A percentile compares a stretch with the other conserved stretches of the same genome.
Evolutionary conservation across 2,888 invertebrate species (phyloP).

Genomic region (Steromphala cineraria): DNA sequence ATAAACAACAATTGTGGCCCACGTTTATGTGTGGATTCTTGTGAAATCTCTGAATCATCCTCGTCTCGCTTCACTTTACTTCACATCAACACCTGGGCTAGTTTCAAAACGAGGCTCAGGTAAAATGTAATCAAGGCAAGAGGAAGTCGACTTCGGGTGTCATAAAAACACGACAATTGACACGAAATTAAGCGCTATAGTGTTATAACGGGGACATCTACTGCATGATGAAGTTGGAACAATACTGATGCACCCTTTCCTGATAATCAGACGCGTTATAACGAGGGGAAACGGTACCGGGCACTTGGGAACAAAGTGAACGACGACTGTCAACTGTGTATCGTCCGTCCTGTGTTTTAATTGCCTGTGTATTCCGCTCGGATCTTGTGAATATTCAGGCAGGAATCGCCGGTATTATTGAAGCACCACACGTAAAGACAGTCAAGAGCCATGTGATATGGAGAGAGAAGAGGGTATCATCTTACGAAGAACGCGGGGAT

Average conservation of each 20-base stretch:
- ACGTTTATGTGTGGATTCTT: too few relatives aligned
- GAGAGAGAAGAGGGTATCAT: neutral
- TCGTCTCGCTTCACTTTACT: neutral
- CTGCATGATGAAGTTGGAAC: neutral
- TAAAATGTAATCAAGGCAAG: conserved; percentile 1
- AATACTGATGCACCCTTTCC: neutral
- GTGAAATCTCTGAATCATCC: neutral
- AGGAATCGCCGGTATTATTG: neutral
- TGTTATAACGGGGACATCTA: neutral
- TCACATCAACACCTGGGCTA: conserved; percentile 3
- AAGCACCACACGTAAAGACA: neutral
- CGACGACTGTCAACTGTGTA: neutral
- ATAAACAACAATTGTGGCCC: too few relatives aligned
- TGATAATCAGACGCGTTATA: neutral
- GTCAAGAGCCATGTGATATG: neutral
- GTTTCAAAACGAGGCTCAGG: conserved; percentile 20
- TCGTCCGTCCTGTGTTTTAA: neutral
- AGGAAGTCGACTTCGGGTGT: neutral
- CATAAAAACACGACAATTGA: neutral
- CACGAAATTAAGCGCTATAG: conserved; percentile 2
- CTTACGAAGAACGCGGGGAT: neutral
- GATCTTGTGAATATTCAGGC: too few relatives aligned
- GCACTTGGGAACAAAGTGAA: conserved; percentile 2
- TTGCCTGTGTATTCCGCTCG: neutral
- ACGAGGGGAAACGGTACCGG: neutral